These are phyloP conservation scores for Emydocephalus ijimae DNA, from an alignment of 2,113 vertebrate species.

Conservation along the genomic window DNA sequence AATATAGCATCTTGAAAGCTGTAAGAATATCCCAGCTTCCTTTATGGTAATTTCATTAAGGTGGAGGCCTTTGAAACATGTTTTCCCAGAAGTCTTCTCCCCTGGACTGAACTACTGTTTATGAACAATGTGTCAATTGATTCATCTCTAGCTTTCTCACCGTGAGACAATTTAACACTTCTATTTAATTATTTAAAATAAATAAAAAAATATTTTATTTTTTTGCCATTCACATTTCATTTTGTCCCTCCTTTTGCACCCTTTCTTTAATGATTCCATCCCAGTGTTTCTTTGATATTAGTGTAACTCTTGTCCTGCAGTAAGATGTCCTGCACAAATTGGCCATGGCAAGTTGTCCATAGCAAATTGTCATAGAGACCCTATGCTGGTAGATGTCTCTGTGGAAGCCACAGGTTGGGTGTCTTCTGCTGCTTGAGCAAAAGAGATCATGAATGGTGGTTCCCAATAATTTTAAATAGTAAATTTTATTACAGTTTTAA, in stretches of 20 bases:
- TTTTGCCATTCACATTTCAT: no score
- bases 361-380: background rate
- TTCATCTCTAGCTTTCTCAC: background rate
- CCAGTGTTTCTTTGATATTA: no score
- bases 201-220: no score
- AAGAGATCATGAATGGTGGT: background rate
- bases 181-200: no score
- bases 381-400: background rate
- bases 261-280: no score
- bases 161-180: no score
- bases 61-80: background rate
- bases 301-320: no score
- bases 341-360: no score
- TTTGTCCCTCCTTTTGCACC: no score
- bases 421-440: background rate
- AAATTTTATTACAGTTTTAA: no score
- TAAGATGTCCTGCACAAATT: no score
- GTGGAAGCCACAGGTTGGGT: background rate
- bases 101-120: background rate
- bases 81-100: background rate
- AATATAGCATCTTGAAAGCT: background rate
- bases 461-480: background rate
- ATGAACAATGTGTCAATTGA: background rate
- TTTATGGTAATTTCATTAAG: background rate
- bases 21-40: background rate